phyloP scores from a whole-genome alignment of 1,140 invertebrate species.

The Thereuonema tuberculata region DNA sequence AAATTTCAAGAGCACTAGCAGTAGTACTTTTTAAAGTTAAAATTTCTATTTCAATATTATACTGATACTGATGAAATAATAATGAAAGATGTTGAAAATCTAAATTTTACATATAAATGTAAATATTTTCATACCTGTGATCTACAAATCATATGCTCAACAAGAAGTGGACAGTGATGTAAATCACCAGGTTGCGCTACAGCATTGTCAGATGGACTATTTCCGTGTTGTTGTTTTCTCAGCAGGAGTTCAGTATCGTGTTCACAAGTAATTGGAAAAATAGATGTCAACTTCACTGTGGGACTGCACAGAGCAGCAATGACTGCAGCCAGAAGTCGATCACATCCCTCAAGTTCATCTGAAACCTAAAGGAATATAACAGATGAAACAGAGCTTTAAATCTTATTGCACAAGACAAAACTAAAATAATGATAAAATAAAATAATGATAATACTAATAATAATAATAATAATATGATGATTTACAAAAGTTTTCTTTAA shows the following conservation, averaged over 20 bases:
- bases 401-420: too few species aligned
- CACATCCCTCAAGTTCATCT: constrained; percentile 27
- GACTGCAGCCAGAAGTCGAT: constrained; percentile 62
- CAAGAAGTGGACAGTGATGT: constrained; percentile 61
- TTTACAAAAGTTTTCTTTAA: too few species aligned
- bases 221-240: not conserved
- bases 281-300: constrained; percentile 56
- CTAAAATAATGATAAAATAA: too few species aligned
- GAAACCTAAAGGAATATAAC: not conserved
- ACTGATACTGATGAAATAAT: too few species aligned
- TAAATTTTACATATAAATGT: too few species aligned
- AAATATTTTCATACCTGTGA: constrained; percentile 38
- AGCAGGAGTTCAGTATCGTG: constrained; percentile 37
- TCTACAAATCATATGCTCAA: constrained; percentile 65
- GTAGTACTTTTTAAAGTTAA: too few species aligned
- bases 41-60: too few species aligned
- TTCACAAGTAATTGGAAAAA: constrained; percentile 51
- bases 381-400: too few species aligned
- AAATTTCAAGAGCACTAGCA: too few species aligned
- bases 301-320: constrained; percentile 65
- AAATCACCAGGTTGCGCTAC: constrained; percentile 39
- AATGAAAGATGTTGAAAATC: too few species aligned
- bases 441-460: too few species aligned
- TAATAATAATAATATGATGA: too few species aligned
- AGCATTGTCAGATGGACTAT: constrained; percentile 3